Conservation (phyloP, 2,797 vertebrate genomes). For the Mycteria americana region DNA sequence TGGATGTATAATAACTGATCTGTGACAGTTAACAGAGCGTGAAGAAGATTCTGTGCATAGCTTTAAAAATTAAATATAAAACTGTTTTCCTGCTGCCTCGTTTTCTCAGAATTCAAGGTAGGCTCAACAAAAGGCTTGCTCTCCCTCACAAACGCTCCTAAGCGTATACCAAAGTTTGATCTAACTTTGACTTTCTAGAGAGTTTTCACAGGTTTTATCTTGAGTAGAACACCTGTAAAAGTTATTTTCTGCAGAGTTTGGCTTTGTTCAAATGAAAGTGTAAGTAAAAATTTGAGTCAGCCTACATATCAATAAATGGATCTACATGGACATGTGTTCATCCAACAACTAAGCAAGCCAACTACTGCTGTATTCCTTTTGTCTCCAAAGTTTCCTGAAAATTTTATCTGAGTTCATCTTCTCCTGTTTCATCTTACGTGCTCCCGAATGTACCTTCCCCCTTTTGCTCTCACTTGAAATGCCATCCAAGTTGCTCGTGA, state of each 20-base stretch:
- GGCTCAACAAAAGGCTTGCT: background rate
- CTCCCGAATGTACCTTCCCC: background rate
- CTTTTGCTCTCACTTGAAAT: background rate
- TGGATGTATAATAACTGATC: background rate
- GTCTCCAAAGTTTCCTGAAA: background rate
- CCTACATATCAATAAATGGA: background rate
- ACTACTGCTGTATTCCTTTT: background rate
- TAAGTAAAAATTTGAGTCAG: background rate
- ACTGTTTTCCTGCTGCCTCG: background rate
- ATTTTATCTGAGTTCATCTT: background rate
- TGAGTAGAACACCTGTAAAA: background rate
- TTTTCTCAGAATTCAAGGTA: background rate
- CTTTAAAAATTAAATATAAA: background rate
- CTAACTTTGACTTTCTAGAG: background rate
- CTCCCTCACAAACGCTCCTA: background rate
- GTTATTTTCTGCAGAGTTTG: background rate
- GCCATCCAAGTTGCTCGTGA: background rate
- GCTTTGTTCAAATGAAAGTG: background rate
- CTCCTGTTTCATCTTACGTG: background rate
- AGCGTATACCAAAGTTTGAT: background rate
- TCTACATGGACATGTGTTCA: background rate
- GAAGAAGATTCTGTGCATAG: background rate
- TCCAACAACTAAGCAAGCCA: background rate
- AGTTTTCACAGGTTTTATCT: background rate
- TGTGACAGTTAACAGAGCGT: background rate